Percentiles rank a stretch among this genome's conserved stretches.
Conservation (phyloP, 1,140 invertebrate species). For the Cydia strobilella region DNA sequence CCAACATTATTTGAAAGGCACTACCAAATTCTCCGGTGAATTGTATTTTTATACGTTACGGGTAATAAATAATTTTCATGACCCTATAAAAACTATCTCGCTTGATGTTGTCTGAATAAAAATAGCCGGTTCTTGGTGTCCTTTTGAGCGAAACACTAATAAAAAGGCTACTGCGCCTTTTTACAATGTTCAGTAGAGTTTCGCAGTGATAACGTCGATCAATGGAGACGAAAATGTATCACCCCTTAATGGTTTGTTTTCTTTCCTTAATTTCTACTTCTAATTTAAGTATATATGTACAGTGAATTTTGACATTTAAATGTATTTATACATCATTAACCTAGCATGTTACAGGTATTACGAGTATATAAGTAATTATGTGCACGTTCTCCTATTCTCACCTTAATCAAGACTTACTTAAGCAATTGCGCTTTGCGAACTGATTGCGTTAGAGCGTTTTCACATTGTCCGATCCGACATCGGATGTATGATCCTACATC, state of each 20-base stretch:
- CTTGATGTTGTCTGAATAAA: constrained; percentile 8
- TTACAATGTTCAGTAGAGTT: background rate
- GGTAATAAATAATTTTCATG: constrained; percentile 22
- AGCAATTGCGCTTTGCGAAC: background rate
- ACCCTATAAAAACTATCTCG: constrained; percentile 23
- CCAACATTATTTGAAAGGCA: background rate
- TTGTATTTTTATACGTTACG: constrained; percentile 25
- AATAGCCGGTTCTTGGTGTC: constrained; percentile 3
- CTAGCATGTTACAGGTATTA: too few relatives aligned
- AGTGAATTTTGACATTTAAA: too few relatives aligned
- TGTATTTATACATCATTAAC: too few relatives aligned
- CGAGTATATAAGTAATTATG: too few relatives aligned
- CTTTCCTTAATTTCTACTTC: too few relatives aligned
- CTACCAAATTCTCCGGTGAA: background rate
- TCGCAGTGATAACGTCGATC: background rate
- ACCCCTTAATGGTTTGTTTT: too few relatives aligned
- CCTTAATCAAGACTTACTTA: background rate
- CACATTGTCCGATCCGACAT: too few relatives aligned
- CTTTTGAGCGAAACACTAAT: background rate
- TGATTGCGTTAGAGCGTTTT: background rate
- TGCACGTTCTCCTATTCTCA: background rate
- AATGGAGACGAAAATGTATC: background rate
- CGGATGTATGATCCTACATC: too few relatives aligned
- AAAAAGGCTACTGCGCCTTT: constrained; percentile 3
- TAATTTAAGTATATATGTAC: too few relatives aligned